Evolutionary conservation across 1,140 invertebrate genomes (phyloP), one percentile per base, ranked within the genome.

Genomic region (Anastrepha obliqua): DNA sequence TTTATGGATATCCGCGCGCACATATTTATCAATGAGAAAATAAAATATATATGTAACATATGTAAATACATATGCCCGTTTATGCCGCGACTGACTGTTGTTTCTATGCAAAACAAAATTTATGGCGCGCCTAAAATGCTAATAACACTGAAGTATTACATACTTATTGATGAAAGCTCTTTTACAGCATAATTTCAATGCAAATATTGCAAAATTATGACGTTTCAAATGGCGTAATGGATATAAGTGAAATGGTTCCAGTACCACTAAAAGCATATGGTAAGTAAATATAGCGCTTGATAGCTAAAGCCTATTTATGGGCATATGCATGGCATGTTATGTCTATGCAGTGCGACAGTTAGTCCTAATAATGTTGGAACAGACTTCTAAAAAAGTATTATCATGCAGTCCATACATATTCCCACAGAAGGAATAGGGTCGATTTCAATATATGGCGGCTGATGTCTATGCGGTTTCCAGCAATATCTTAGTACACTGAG

Each of bases 181-280:
- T 81, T 81, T 55, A 81, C 47, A 81, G 74, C 74, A 81, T n/a
- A 81, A 51, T 81, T 81, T 81, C 47, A 81, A 81, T 81, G 74
- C 47, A 20, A 81, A 70, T 47, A 81, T 51, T 81, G 74, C 74
- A 55, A 81, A 58, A 81, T 81, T 51, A 81, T 81, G 7, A 55
- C 74, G 17, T 51, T 81, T 55, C 74, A 81, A 81, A 74, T 74
- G 70, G 67, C 67, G 39, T 29, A 74, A 20, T 81, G 74, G 47
- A 13, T 13, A 55, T 7, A 55, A 81, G 74, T 20, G 74, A 55
- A 81, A 62, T 62, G 4, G 60, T 62, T 62, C 60, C 9, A 62
- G 60, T 62, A n/a, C 13, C 60, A n/a, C 13, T 62, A 62, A 62
- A 62, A 62, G 15, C 2, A 17, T 2, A 62, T 17, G 60, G 8